phyloP scores from a whole-genome alignment of 2,797 vertebrate species.

The Sebastes kiyomatsui region DNA sequence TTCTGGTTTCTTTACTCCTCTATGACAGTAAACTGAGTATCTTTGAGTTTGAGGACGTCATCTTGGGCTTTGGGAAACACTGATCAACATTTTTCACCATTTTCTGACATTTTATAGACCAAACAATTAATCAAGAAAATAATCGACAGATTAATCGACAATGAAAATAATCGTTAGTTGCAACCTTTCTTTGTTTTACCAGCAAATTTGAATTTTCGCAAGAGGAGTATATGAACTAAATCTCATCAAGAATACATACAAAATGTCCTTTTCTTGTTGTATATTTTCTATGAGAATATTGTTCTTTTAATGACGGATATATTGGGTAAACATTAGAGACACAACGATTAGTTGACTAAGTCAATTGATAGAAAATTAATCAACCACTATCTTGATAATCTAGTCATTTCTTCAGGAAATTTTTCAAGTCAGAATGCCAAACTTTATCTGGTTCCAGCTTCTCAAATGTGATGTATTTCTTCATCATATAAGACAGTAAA shows the following conservation, averaged over 20 bases:
- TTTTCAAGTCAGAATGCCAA: background rate
- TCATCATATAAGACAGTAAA: rapidly evolving
- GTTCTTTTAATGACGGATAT: background rate
- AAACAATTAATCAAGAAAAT: no score
- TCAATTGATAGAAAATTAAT: background rate
- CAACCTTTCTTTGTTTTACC: background rate
- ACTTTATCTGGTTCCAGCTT: background rate
- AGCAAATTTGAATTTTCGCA: background rate
- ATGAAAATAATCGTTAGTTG: no score
- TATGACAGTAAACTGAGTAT: no score
- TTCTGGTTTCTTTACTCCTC: no score
- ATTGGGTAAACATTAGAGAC: rapidly evolving
- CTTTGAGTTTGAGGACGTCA: no score
- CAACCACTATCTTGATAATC: background rate
- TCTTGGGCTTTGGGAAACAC: no score
- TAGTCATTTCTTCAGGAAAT: no score
- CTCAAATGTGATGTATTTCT: background rate
- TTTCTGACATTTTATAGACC: no score
- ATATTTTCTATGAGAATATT: background rate
- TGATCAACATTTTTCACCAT: no score
- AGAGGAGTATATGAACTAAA: background rate
- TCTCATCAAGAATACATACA: background rate
- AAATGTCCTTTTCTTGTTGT: background rate
- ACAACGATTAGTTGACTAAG: background rate
- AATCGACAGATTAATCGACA: no score